These are phyloP conservation scores for Lipotes vexillifer DNA, from an alignment of 2,113 vertebrate genomes.

Conservation along the genomic window DNA sequence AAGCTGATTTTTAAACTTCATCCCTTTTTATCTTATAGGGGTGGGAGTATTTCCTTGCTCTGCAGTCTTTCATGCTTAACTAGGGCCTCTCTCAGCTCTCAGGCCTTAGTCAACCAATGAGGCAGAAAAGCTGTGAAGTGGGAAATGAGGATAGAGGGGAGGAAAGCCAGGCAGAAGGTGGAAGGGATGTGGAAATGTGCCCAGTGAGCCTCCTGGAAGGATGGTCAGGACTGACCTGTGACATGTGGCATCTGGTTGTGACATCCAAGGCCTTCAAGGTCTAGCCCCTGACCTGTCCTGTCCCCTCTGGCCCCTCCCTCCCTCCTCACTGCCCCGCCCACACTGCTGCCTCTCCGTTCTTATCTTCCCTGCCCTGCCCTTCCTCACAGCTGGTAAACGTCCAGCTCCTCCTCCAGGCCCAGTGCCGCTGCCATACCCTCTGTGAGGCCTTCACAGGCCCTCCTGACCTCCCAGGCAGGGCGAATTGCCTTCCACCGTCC, in stretches of 20 bases:
- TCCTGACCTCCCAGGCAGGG: not conserved
- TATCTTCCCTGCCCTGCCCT: not conserved
- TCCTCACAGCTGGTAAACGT: no score
- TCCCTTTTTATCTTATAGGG: not conserved
- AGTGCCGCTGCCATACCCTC: no score
- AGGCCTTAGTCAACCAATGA: no score
- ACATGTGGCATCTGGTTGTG: not conserved
- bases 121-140: not conserved
- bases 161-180: not conserved
- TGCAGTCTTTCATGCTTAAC: not conserved
- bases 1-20: not conserved
- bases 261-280: no score
- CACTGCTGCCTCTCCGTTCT: not conserved
- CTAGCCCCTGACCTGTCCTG: not conserved
- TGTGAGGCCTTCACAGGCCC: not conserved
- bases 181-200: not conserved
- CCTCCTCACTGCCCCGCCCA: rapidly evolving
- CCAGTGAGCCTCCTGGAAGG: not conserved
- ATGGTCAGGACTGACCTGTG: not conserved
- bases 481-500: not conserved
- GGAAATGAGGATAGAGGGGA: not conserved
- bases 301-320: not conserved
- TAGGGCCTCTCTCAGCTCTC: not conserved
- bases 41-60: not conserved
- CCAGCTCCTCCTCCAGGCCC: not conserved